Conservation (phyloP, 2,113 vertebrate genomes). For the Tachysurus vachellii region DNA sequence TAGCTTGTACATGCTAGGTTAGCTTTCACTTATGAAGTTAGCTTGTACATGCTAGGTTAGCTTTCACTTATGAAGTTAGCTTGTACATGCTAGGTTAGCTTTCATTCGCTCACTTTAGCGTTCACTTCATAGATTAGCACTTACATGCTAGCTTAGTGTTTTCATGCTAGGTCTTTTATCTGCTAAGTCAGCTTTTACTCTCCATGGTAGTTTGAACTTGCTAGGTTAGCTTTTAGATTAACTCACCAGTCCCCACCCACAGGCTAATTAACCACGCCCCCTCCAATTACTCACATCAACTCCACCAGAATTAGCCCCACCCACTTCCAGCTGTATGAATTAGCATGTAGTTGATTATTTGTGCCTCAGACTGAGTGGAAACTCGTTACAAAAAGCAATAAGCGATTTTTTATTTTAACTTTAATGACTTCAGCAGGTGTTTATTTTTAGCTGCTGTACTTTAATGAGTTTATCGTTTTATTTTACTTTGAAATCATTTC, state of each 20-base stretch:
- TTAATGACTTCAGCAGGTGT: slow-evolving; percentile 23
- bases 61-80: too few species aligned
- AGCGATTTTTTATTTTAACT: not conserved
- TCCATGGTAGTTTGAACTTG: too few species aligned
- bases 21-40: not conserved
- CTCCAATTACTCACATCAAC: too few species aligned
- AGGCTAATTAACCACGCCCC: not conserved
- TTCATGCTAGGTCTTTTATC: too few species aligned
- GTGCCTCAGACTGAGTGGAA: not conserved
- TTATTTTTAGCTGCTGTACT: slow-evolving; percentile 39
- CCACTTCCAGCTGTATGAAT: not conserved
- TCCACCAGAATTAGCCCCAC: not conserved
- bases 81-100: too few species aligned
- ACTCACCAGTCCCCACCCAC: too few species aligned
- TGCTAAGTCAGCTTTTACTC: not conserved
- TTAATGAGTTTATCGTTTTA: slow-evolving; percentile 43
- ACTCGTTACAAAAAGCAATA: not conserved
- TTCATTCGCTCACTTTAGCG: too few species aligned
- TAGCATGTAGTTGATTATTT: not conserved
- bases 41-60: not conserved
- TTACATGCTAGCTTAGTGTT: too few species aligned
- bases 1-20: too few species aligned
- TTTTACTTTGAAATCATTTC: slow-evolving; percentile 45
- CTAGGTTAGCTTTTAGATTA: too few species aligned
- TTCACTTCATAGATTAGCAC: too few species aligned